A percentile compares a stretch with the other conserved stretches of the same genome.
phyloP scores from a whole-genome alignment of 2,888 invertebrate species.

The Frankliniella intonsa region DNA sequence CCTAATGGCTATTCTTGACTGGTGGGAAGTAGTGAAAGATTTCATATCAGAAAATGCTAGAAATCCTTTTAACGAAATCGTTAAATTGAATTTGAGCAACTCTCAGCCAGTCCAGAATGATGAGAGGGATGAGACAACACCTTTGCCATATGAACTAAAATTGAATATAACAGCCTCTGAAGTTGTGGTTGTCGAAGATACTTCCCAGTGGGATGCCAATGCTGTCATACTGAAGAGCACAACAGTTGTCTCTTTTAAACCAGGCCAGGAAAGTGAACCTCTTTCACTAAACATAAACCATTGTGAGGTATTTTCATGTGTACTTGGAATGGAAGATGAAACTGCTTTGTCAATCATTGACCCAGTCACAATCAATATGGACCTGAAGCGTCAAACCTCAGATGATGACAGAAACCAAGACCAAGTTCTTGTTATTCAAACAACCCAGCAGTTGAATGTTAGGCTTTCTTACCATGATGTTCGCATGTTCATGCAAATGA shows the following conservation, averaged over 20 bases:
- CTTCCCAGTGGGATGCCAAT: conserved; percentile 81
- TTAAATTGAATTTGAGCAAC: not conserved
- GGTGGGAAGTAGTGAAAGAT: conserved; percentile 80
- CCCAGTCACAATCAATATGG: conserved; percentile 78
- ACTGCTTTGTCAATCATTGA: conserved; percentile 93
- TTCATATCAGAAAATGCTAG: conserved; percentile 60
- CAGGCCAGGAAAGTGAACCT: conserved; percentile 63
- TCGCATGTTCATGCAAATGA: conserved; percentile 82
- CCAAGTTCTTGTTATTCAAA: conserved; percentile 8
- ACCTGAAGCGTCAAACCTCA: conserved; percentile 41
- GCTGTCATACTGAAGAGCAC: conserved; percentile 92
- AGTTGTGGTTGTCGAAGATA: conserved; percentile 88
- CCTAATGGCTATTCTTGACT: conserved; percentile 87
- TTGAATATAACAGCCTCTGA: conserved; percentile 94
- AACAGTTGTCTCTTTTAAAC: conserved; percentile 76
- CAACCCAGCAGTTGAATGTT: conserved; percentile 64
- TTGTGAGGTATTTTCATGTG: conserved; percentile 89
- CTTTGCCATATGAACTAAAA: conserved; percentile 69
- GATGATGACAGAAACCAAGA: not conserved
- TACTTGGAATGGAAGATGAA: conserved; percentile 83
- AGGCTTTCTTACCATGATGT: conserved; percentile 91
- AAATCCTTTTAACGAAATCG: conserved; percentile 44
- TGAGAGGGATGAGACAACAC: conserved; percentile 10
- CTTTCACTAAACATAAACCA: conserved; percentile 82
- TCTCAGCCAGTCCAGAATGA: not conserved